Evolutionary conservation across 1,140 invertebrate species (phyloP).

Genomic region (Zaprionus inermis): DNA sequence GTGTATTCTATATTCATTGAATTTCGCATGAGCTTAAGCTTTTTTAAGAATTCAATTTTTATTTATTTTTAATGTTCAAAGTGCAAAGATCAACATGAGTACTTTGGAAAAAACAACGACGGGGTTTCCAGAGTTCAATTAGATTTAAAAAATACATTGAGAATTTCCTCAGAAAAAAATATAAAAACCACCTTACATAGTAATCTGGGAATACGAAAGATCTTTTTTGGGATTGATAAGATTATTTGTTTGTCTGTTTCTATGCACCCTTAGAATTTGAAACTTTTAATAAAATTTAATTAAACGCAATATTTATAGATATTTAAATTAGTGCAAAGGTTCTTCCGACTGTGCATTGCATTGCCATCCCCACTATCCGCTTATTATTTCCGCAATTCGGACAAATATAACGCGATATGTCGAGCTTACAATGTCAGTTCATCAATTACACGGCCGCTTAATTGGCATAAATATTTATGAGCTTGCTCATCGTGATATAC

Average conservation of each 20-base stretch:
- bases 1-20: background rate
- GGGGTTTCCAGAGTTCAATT: background rate
- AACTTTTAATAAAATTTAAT: background rate
- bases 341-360: slow-evolving; percentile 1
- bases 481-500: slow-evolving; percentile 37
- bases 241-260: background rate
- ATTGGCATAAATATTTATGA: slow-evolving; percentile 41
- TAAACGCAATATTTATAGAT: background rate
- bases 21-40: background rate
- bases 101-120: background rate
- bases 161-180: background rate
- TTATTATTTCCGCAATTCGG: slow-evolving; percentile 23
- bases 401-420: background rate
- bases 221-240: background rate
- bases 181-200: too few species aligned
- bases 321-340: slow-evolving; percentile 1
- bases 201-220: background rate
- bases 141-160: background rate
- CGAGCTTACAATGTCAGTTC: slow-evolving; percentile 14
- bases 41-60: background rate
- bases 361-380: background rate
- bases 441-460: slow-evolving; percentile 34
- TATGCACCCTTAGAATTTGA: background rate
- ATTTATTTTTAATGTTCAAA: background rate
- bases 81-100: background rate